Evolutionary conservation across 2,797 vertebrate species (phyloP).

Genomic region (Myripristis jacobus): DNA sequence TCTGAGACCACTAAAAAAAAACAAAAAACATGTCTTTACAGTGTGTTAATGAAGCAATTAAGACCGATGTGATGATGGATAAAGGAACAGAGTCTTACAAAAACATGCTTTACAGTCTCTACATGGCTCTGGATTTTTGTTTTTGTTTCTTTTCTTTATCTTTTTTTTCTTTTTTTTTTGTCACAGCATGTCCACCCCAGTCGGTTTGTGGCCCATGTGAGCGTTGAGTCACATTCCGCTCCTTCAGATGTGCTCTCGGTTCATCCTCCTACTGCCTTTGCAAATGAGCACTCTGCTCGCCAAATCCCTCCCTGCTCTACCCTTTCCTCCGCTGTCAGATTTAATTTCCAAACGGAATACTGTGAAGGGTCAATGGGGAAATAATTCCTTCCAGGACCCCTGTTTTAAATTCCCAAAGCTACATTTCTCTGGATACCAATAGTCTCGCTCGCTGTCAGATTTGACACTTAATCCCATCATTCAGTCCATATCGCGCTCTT

Average conservation of each 20-base stretch:
- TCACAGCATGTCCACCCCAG: conserved; percentile 40
- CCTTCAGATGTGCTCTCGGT: conserved; percentile 44
- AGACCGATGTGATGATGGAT: conserved; percentile 19
- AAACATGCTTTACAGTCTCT: conserved; percentile 31
- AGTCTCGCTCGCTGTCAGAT: conserved; percentile 49
- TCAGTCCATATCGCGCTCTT: conserved; percentile 53
- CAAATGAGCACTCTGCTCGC: conserved; percentile 47
- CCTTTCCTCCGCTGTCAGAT: conserved; percentile 55
- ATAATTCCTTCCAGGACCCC: conserved; percentile 36
- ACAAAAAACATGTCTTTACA: conserved; percentile 22
- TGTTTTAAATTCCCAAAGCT: conserved; percentile 39
- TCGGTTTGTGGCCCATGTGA: conserved; percentile 47
- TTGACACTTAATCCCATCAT: conserved; percentile 51
- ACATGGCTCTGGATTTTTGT: background rate
- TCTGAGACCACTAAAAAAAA: conserved; percentile 24
- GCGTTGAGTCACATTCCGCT: conserved; percentile 68
- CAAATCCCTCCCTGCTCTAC: conserved; percentile 48
- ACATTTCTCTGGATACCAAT: conserved; percentile 42
- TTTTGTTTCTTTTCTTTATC: no score
- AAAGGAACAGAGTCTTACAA: conserved; percentile 27
- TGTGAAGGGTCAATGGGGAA: conserved; percentile 21
- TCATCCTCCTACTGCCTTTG: conserved; percentile 60
- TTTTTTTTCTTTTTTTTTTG: conserved; percentile 25
- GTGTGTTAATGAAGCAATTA: conserved; percentile 28
- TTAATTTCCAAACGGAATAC: conserved; percentile 59